Evolutionary conservation across 1,140 invertebrate species (phyloP), one percentile per base, ranked within the genome.

Genomic region (Drosophila arawakana): DNA sequence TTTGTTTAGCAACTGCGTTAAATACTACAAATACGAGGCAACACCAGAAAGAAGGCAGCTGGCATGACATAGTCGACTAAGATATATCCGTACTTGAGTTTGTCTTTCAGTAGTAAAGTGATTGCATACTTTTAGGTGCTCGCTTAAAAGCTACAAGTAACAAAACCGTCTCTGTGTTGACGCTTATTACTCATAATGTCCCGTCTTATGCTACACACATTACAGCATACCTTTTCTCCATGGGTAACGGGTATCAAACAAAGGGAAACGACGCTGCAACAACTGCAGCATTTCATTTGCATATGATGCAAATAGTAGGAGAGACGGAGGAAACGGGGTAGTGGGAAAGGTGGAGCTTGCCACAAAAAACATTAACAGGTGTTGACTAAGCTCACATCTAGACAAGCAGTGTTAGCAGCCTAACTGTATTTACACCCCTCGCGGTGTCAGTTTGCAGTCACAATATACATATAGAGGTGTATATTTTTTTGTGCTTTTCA

Each of bases 281-380:
- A 50, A 49, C 49, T 49, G 80, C 81, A 76, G 58, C 82, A 79
- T 80, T 83, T 76, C 76, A 86, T 86, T 86, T 86, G 82, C 82
- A 86, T 86, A 86, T 74, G 73, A 7, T 39, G n/a, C 35, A n/a
- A n/a, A 30, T 0, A 5, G 25, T 1, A 0, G 25, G 7, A 10
- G 35, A n/a, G 9, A 30, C 11, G n/a, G 55, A 10, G 11, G 3
- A 30, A 30, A 25, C 8, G 10, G 7, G 39, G 18, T 8, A 9
- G 44, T 13, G 13, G 10, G 9, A 35, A 1, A 10, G 10, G 39
- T 9, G 2, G 47, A 9, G 34, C 39, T 55, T 71, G 80, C 46
- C 54, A 37, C 44, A 71, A 70, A 73, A 69, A 72, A 83, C 44
- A 88, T 88, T 89, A 89, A 89, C 83, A 89, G 80, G 83, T 88